A percentile compares a stretch with the other conserved stretches of the same genome.
phyloP scores from a whole-genome alignment of 2,113 vertebrate genomes.

The Mellivora capensis region DNA sequence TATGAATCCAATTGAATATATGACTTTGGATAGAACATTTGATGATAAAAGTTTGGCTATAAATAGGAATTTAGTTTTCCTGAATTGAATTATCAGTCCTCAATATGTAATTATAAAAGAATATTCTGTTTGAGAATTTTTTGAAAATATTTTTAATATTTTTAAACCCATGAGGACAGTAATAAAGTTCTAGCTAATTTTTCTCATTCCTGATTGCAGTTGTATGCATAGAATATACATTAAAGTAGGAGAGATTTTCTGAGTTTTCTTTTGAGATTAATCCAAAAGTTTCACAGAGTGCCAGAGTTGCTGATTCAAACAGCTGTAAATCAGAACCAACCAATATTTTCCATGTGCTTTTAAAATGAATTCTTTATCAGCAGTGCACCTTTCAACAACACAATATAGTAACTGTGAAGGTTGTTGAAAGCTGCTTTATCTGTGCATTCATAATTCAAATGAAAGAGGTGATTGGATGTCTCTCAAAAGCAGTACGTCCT shows the following conservation, averaged over 20 bases:
- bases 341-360: constrained; percentile 35
- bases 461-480: background rate
- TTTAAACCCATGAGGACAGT: background rate
- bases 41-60: background rate
- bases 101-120: background rate
- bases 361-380: constrained; percentile 54
- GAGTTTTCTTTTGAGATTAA: constrained; percentile 49
- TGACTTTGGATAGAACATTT: background rate
- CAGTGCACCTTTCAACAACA: constrained; percentile 45
- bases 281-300: constrained; percentile 37
- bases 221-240: background rate
- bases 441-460: constrained; percentile 53
- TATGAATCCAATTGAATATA: background rate
- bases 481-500: constrained; percentile 7
- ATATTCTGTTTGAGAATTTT: background rate
- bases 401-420: constrained; percentile 31
- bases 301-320: constrained; percentile 47
- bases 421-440: constrained; percentile 51
- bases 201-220: background rate
- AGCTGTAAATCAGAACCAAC: constrained; percentile 2
- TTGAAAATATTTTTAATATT: background rate
- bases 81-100: background rate
- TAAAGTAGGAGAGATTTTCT: constrained; percentile 27
- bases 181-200: background rate
- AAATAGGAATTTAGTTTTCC: background rate